These are phyloP conservation scores for Platerodrilus igneus DNA, from an alignment of 2,888 invertebrate genomes.

Conservation along the genomic window DNA sequence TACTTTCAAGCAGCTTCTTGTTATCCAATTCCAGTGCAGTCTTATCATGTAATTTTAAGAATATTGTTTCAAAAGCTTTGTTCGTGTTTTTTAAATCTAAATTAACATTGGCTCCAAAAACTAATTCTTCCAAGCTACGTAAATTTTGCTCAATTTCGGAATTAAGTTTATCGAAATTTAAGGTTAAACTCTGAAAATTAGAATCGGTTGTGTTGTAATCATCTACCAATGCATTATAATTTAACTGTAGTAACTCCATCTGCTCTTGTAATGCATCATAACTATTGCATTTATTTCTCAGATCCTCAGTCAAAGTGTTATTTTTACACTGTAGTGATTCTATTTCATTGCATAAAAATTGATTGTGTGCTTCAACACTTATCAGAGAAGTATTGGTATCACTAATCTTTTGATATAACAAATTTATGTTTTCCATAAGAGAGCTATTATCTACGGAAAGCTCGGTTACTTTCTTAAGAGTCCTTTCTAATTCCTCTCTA, in stretches of 20 bases:
- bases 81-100: slow-evolving; percentile 16
- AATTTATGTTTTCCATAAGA: neutral
- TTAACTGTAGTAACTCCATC: slow-evolving; percentile 9
- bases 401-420: neutral
- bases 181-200: slow-evolving; percentile 13
- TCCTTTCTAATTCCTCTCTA: slow-evolving; percentile 8
- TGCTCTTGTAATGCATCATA: slow-evolving; percentile 10
- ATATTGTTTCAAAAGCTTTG: slow-evolving; percentile 11
- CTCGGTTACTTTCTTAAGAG: neutral
- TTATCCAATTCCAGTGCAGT: slow-evolving; percentile 6
- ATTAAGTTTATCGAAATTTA: slow-evolving; percentile 18
- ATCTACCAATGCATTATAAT: slow-evolving; percentile 15
- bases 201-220: slow-evolving; percentile 18
- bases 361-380: slow-evolving; percentile 1
- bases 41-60: slow-evolving; percentile 12
- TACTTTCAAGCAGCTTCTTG: slow-evolving; percentile 8
- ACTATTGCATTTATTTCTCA: slow-evolving; percentile 8
- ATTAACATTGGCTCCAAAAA: slow-evolving; percentile 12
- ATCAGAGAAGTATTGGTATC: neutral
- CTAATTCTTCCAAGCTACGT: slow-evolving; percentile 16
- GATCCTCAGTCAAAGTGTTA: neutral
- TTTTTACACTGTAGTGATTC: neutral
- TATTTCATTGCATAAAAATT: slow-evolving; percentile 1
- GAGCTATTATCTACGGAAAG: slow-evolving; percentile 1
- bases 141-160: slow-evolving; percentile 16